Percentiles rank a stretch among this genome's conserved stretches.
phyloP scores from a whole-genome alignment of 2,797 vertebrate species.

The Mycteria americana region DNA sequence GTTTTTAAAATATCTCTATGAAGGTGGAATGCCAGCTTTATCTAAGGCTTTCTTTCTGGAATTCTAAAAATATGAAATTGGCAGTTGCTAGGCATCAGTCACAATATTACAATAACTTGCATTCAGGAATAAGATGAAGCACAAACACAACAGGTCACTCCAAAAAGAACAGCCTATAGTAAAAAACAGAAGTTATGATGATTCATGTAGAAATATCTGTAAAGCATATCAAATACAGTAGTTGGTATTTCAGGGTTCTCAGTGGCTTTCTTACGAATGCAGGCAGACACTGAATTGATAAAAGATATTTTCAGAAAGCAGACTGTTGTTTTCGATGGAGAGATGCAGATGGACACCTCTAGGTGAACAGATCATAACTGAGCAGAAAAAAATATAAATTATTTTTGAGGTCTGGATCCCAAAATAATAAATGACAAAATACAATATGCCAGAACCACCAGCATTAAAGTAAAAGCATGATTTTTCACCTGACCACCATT shows the following conservation, averaged over 20 bases:
- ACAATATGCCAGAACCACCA: not conserved
- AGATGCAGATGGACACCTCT: not conserved
- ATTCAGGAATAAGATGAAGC: not conserved
- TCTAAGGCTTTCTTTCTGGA: not conserved
- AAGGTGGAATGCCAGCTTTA: not conserved
- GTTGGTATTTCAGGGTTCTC: not conserved
- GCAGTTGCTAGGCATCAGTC: slow-evolving; percentile 26
- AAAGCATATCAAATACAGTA: not conserved
- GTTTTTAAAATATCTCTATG: not conserved
- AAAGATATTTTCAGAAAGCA: not conserved
- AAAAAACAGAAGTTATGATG: not conserved
- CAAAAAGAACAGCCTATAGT: not conserved
- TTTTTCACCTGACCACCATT: not conserved
- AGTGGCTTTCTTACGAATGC: not conserved
- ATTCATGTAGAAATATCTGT: slow-evolving; percentile 17
- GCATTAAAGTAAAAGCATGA: not conserved
- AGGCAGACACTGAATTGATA: not conserved
- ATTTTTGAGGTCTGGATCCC: not conserved
- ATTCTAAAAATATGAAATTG: not conserved
- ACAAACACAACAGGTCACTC: not conserved
- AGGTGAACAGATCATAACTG: not conserved
- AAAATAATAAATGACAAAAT: not conserved
- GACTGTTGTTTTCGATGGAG: not conserved
- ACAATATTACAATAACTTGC: slow-evolving; percentile 9
- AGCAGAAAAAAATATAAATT: not conserved